A percentile compares a stretch with the other conserved stretches of the same genome.
Evolutionary conservation across 1,140 invertebrate genomes (phyloP).

Genomic region (Panulirus ornatus): DNA sequence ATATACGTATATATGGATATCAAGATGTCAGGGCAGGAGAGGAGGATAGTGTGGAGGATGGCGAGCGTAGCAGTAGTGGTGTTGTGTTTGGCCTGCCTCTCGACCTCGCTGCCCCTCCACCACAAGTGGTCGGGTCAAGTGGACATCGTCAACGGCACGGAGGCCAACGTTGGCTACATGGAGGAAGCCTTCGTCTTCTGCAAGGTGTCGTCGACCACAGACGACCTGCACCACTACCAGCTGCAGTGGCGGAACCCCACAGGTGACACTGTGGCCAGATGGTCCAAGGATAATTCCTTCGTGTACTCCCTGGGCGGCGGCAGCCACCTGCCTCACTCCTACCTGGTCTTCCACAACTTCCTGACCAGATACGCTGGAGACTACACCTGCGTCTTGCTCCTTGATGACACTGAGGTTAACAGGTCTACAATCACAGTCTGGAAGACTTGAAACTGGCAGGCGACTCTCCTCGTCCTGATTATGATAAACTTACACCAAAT

Average conservation of each 20-base stretch:
- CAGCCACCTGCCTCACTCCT: neutral
- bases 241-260: neutral
- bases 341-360: neutral
- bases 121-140: too few relatives aligned
- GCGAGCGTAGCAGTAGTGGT: too few relatives aligned
- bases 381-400: neutral
- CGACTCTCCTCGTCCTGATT: too few relatives aligned
- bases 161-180: neutral
- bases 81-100: too few relatives aligned
- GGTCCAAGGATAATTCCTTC: neutral
- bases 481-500: too few relatives aligned
- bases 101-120: too few relatives aligned
- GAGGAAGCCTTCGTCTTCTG: slow-evolving; percentile 8
- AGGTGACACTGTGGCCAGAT: slow-evolving; percentile 4
- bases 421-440: neutral
- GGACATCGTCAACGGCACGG: neutral
- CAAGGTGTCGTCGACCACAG: neutral
- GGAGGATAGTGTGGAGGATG: too few relatives aligned
- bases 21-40: too few relatives aligned
- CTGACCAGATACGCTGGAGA: neutral
- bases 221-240: neutral
- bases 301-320: neutral
- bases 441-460: too few relatives aligned
- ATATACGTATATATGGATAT: too few relatives aligned
- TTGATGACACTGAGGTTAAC: neutral